These are phyloP conservation scores for Erebia aethiops DNA, from an alignment of 2,888 invertebrate species.

Conservation along the genomic window DNA sequence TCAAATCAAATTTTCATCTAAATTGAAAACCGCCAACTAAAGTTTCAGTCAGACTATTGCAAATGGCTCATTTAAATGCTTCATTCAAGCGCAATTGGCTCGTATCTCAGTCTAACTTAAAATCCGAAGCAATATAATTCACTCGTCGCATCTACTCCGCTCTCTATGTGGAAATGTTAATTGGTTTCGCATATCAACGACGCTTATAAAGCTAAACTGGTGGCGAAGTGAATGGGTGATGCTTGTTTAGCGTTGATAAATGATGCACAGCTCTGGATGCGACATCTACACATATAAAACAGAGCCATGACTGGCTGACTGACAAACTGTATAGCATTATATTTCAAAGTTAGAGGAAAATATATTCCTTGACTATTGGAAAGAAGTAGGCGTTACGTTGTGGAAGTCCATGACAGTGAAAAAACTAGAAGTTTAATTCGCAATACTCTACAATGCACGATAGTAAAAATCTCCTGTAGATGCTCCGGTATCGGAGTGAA, in stretches of 20 bases:
- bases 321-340: no score
- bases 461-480: no score
- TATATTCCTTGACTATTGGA: no score
- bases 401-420: no score
- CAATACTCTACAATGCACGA: no score
- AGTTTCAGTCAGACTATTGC: conserved; percentile 10
- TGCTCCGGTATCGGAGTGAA: no score
- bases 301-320: background rate
- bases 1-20: conserved; percentile 12
- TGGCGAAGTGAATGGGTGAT: conserved; percentile 12
- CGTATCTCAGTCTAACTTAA: conserved; percentile 18
- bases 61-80: conserved; percentile 19
- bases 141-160: conserved; percentile 14
- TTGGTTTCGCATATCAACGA: conserved; percentile 33
- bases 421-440: no score
- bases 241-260: conserved; percentile 15
- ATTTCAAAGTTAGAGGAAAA: no score
- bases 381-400: no score
- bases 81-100: conserved; percentile 20
- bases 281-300: background rate
- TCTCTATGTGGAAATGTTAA: conserved; percentile 52
- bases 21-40: conserved; percentile 9
- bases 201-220: conserved; percentile 26
- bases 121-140: conserved; percentile 21
- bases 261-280: conserved; percentile 15